These are phyloP conservation scores for Orius insidiosus DNA, from an alignment of 1,140 invertebrate genomes.

Conservation along the genomic window DNA sequence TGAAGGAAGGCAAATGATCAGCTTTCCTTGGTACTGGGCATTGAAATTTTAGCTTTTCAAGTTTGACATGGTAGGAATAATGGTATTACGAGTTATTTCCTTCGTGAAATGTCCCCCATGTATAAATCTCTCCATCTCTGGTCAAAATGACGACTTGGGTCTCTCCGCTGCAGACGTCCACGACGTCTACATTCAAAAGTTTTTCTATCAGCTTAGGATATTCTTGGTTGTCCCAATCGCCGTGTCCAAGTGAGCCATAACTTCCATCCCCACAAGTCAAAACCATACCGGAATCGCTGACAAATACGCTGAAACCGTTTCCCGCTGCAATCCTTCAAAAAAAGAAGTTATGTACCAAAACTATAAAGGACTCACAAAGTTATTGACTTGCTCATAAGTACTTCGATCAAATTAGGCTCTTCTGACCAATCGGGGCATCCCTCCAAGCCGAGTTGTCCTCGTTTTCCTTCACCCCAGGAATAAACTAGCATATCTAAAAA, in stretches of 20 bases:
- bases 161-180: conserved; percentile 40
- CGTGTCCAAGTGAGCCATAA: conserved; percentile 47
- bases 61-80: too few species aligned
- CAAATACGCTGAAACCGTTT: conserved; percentile 42
- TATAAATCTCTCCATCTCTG: conserved; percentile 40
- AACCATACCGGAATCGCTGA: conserved; percentile 48
- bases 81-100: conserved; percentile 1
- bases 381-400: conserved; percentile 40
- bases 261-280: conserved; percentile 52
- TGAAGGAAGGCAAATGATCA: too few species aligned
- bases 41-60: too few species aligned
- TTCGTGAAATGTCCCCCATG: conserved; percentile 37
- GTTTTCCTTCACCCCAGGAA: conserved; percentile 48
- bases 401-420: conserved; percentile 37
- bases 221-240: conserved; percentile 35
- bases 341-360: neutral
- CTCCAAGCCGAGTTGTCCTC: conserved; percentile 51
- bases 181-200: conserved; percentile 40
- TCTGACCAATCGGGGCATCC: conserved; percentile 31
- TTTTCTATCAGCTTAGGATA: conserved; percentile 41
- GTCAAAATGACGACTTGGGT: conserved; percentile 47
- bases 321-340: conserved; percentile 32
- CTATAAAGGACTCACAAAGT: conserved; percentile 27
- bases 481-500: conserved; percentile 40
- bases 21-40: too few species aligned